phyloP scores from a whole-genome alignment of 2,113 vertebrate genomes.

The Coracopsis vasa region DNA sequence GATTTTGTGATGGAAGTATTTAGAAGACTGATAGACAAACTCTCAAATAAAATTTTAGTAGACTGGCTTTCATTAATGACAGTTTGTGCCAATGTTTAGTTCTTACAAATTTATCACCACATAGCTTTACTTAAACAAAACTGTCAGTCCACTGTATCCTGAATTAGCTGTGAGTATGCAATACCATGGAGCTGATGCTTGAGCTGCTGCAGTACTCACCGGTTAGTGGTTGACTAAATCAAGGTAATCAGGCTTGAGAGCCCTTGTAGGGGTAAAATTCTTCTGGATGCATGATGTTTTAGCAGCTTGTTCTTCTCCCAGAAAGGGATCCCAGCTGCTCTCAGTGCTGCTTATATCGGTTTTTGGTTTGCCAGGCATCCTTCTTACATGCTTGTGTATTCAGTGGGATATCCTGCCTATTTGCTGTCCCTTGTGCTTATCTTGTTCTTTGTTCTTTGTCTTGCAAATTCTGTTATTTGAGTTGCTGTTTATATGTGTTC shows the following conservation, averaged over 20 bases:
- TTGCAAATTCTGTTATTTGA: neutral
- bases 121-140: neutral
- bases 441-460: neutral
- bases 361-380: neutral
- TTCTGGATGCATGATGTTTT: neutral
- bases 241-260: neutral
- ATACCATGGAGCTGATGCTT: neutral
- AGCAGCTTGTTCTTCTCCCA: neutral
- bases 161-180: neutral
- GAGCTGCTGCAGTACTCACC: neutral
- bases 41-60: neutral
- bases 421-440: neutral
- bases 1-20: neutral
- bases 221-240: accelerated
- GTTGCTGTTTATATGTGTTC: neutral
- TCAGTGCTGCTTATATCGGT: neutral
- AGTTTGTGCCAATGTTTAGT: neutral
- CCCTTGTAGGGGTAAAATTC: neutral
- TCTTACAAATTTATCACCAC: neutral
- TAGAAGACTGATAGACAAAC: neutral
- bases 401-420: neutral
- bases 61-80: neutral
- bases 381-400: neutral
- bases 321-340: neutral
- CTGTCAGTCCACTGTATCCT: neutral